phyloP scores from a whole-genome alignment of 1,140 invertebrate genomes.

The Drosophila ercepeae region DNA sequence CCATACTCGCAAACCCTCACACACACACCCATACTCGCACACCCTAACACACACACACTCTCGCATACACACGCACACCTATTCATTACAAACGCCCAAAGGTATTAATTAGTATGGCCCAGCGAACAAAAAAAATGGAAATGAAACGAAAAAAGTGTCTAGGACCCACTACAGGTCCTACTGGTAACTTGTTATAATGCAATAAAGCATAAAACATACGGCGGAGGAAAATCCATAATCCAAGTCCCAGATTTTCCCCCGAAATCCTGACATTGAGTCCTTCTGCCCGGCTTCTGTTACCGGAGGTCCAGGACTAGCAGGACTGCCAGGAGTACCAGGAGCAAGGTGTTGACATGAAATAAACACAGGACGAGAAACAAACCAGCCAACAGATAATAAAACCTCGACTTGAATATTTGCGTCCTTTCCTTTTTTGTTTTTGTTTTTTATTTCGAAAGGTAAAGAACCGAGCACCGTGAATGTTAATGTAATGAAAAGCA shows the following conservation, averaged over 20 bases:
- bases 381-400: constrained; percentile 19
- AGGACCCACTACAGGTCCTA: constrained; percentile 34
- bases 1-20: constrained; percentile 8
- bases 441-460: neutral
- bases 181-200: constrained; percentile 63
- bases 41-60: constrained; percentile 9
- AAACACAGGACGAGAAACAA: constrained; percentile 12
- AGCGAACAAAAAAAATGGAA: constrained; percentile 25
- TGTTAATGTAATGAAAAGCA: constrained; percentile 1
- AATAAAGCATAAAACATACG: constrained; percentile 52
- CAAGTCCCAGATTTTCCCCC: constrained; percentile 2
- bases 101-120: constrained; percentile 76
- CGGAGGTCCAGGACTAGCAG: neutral
- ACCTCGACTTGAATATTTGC: constrained; percentile 17
- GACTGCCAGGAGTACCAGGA: neutral
- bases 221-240: constrained; percentile 34
- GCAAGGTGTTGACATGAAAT: constrained; percentile 26
- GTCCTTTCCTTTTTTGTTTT: constrained; percentile 11
- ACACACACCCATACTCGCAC: constrained; percentile 9
- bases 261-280: constrained; percentile 22
- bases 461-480: neutral
- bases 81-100: constrained; percentile 59
- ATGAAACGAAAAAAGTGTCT: constrained; percentile 15
- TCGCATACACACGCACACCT: constrained; percentile 16
- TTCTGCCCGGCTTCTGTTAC: constrained; percentile 5